Evolutionary conservation across 2,888 invertebrate genomes (phyloP).

Genomic region (Hemicrepidius hirtus): DNA sequence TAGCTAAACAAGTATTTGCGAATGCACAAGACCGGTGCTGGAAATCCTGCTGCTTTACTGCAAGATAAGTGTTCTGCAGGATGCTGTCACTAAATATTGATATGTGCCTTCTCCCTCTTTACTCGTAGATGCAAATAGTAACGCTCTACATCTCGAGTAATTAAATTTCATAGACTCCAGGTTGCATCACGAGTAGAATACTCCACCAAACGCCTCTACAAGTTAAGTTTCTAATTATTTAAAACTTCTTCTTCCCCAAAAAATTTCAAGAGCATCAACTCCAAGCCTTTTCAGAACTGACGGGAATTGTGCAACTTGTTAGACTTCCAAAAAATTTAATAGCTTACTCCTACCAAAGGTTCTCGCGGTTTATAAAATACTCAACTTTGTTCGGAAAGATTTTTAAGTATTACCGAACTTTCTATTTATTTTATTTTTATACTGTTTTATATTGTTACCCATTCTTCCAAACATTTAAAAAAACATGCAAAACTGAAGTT

Average conservation of each 20-base stretch:
- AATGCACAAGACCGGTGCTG: constrained; percentile 34
- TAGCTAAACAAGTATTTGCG: constrained; percentile 42
- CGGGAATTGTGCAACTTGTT: constrained; percentile 6
- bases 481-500: too few species aligned
- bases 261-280: constrained; percentile 11
- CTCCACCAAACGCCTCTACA: constrained; percentile 9
- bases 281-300: constrained; percentile 3
- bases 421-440: too few species aligned
- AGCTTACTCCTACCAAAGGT: constrained; percentile 3
- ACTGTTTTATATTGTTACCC: too few species aligned
- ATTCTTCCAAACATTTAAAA: too few species aligned
- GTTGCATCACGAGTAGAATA: constrained; percentile 26
- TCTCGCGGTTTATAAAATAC: background rate
- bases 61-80: constrained; percentile 32
- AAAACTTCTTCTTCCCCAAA: constrained; percentile 9
- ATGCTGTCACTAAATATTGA: constrained; percentile 42
- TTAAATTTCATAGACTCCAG: constrained; percentile 35
- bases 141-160: constrained; percentile 33
- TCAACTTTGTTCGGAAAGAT: too few species aligned
- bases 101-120: constrained; percentile 41
- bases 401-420: too few species aligned
- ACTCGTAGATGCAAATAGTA: constrained; percentile 33
- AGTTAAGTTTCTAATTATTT: constrained; percentile 14
- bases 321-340: constrained; percentile 5
- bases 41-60: constrained; percentile 35